Evolutionary conservation across 2,113 vertebrate species (phyloP).

Genomic region (Channa maculata): DNA sequence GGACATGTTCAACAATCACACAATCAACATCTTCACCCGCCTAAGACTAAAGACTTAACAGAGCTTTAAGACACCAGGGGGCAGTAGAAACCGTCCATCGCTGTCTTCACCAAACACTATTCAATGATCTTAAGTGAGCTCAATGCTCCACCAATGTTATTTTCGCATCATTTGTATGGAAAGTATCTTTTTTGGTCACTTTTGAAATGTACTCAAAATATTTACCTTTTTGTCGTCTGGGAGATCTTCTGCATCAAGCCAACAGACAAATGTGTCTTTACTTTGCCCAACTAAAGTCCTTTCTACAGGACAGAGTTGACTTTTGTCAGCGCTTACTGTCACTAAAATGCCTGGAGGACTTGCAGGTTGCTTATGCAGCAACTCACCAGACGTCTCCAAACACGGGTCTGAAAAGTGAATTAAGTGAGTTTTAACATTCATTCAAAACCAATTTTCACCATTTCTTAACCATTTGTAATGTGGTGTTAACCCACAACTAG

Average conservation of each 20-base stretch:
- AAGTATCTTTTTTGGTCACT: too few relatives aligned
- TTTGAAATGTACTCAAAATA: too few relatives aligned
- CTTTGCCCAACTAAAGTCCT: background rate
- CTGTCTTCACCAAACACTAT: background rate
- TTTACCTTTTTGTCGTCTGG: too few relatives aligned
- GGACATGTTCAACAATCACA: background rate
- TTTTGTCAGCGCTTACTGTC: background rate
- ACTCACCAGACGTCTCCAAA: too few relatives aligned
- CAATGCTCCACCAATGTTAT: background rate
- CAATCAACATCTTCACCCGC: background rate
- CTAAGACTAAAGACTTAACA: background rate
- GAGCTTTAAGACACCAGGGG: constrained; percentile 53
- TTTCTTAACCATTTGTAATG: too few relatives aligned
- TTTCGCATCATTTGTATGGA: too few relatives aligned
- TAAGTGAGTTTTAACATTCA: background rate
- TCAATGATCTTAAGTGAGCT: constrained; percentile 19
- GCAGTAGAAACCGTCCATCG: constrained; percentile 56
- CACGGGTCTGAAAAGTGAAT: too few relatives aligned
- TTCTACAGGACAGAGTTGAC: background rate
- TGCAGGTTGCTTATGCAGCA: background rate
- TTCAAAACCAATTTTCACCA: background rate
- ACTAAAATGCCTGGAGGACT: background rate
- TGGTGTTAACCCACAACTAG: too few relatives aligned
- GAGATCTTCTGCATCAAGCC: too few relatives aligned
- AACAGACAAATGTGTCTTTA: too few relatives aligned